Evolutionary conservation across 1,140 invertebrate genomes (phyloP), one percentile per base, ranked within the genome.

Genomic region (Pseudachorutes palmiensis): DNA sequence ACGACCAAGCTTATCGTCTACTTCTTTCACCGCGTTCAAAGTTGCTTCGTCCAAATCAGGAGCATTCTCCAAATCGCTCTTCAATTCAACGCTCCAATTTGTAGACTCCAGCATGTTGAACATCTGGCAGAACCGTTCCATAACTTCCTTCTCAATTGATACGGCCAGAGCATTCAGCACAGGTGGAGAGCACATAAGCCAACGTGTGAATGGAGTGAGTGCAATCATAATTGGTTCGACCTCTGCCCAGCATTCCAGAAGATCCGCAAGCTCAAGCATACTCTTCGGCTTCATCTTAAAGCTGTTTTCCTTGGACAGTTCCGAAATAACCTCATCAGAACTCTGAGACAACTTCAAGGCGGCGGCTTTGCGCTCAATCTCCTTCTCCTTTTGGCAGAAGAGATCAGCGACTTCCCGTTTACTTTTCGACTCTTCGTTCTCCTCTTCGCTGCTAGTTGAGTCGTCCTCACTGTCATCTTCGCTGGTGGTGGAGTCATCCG

Each of bases 101-200:
- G 57, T 32, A 36, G 70, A 68, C 12, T 45, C 33, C 29, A 73
- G 41, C 22, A 73, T 26, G 65, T 69, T 71, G 12, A 73, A 31
- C 12, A 67, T 41, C 2, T 60, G 22, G 59, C 72, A 73, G 22
- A 73, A 29, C 57, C 48, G 64, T 48, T 63, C 49, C 16, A 73
- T 29, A 62, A 71, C 71, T 22, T 59, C 49, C 61, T 69, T 67
- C n/a, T 69, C 72, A 48, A 58, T 67, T 31, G 69, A 71, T 1
- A 65, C 65, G 2, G 70, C 64, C 55, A 73, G 70, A 5, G 69
- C 72, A 59, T 67, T 62, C 33, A 63, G 66, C 29, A 73, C 65
- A 30, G 57, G 61, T 36, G 67, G 64, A 9, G 67, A 71, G 30
- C 49, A 51, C 61, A 69, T 58, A 60, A 73, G n/a, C 72, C 72